A percentile compares a stretch with the other conserved stretches of the same genome.
phyloP scores from a whole-genome alignment of 2,113 vertebrate species.

The Mesoclemmys tuberculata region DNA sequence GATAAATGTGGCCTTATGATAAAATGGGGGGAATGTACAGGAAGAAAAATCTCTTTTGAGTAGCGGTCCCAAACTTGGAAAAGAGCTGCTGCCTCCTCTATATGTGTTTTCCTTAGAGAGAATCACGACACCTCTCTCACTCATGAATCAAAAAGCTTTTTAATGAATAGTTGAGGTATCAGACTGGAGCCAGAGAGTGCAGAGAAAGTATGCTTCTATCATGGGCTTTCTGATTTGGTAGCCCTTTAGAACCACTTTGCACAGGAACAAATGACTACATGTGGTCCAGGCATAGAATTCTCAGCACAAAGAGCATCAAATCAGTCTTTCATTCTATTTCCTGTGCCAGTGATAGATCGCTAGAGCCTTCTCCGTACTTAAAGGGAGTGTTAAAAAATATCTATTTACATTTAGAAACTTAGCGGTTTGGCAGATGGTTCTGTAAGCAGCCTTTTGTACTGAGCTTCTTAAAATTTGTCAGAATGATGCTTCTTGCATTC shows the following conservation, averaged over 20 bases:
- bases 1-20: neutral
- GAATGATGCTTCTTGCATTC: conserved; percentile 27
- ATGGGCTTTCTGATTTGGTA: neutral
- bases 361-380: neutral
- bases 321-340: neutral
- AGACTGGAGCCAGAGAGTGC: neutral
- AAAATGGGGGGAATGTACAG: neutral
- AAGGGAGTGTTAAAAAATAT: neutral
- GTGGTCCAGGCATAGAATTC: neutral
- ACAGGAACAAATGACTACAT: neutral
- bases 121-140: neutral
- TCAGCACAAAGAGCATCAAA: neutral
- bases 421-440: conserved; percentile 33
- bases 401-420: conserved; percentile 33
- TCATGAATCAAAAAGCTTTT: neutral
- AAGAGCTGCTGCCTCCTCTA: fast-evolving
- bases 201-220: neutral
- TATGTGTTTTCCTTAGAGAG: neutral
- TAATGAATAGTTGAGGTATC: fast-evolving
- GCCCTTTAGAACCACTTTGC: neutral
- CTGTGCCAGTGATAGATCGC: neutral
- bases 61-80: neutral
- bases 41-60: neutral
- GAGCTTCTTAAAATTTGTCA: conserved; percentile 1
- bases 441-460: neutral